A percentile compares a stretch with the other conserved stretches of the same genome.
phyloP scores from a whole-genome alignment of 2,888 invertebrate genomes.

The Eristalinus aeneus region DNA sequence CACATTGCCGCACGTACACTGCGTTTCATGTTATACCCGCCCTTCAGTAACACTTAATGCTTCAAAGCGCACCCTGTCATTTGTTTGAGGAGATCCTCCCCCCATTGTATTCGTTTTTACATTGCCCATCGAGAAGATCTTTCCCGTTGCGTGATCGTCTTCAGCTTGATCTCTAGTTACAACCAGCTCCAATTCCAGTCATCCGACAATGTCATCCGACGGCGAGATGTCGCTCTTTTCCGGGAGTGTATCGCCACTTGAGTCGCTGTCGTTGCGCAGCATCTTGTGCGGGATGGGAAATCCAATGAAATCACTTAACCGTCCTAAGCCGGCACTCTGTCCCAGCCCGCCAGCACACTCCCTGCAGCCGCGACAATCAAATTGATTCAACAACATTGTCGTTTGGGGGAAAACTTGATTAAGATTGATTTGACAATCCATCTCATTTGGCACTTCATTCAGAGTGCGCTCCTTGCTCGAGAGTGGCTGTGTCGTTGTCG shows the following conservation, averaged over 20 bases:
- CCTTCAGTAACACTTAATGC: no score
- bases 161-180: background rate
- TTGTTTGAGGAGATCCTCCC: no score
- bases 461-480: conserved; percentile 45
- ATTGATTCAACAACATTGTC: conserved; percentile 50
- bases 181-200: no score
- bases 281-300: conserved; percentile 9
- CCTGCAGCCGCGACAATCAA: conserved; percentile 25
- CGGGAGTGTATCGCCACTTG: background rate
- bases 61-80: no score
- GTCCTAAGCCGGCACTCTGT: background rate
- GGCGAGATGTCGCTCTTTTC: background rate
- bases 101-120: no score
- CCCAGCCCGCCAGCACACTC: background rate
- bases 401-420: conserved; percentile 58
- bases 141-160: background rate
- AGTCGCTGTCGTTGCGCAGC: background rate
- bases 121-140: no score
- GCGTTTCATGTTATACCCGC: no score
- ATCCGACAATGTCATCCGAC: background rate
- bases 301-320: conserved; percentile 44
- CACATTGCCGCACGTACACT: no score
- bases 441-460: conserved; percentile 69
- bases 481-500: background rate
- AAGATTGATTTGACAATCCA: conserved; percentile 70